Conservation (phyloP, 1,140 invertebrate species). For the Dendroctonus valens region DNA sequence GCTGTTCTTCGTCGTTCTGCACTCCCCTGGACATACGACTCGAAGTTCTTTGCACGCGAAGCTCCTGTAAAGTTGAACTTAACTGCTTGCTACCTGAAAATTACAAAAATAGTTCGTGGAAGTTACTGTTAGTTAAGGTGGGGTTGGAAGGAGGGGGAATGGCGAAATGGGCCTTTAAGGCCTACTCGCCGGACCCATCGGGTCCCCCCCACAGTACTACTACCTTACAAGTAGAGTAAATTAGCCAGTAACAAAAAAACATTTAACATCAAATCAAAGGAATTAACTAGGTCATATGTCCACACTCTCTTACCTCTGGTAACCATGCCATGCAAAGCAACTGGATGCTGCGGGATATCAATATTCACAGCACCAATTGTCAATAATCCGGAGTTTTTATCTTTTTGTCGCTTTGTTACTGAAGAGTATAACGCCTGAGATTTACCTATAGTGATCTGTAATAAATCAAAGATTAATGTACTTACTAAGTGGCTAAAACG, state of each 20-base stretch:
- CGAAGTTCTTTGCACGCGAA: constrained; percentile 75
- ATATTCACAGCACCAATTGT: constrained; percentile 87
- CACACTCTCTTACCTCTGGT: constrained; percentile 63
- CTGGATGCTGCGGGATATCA: constrained; percentile 95
- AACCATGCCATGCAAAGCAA: constrained; percentile 96
- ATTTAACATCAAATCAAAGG: too few relatives aligned
- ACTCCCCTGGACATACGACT: constrained; percentile 65
- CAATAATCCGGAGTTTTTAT: constrained; percentile 83
- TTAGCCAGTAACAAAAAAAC: too few relatives aligned
- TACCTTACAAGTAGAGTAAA: too few relatives aligned
- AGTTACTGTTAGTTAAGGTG: too few relatives aligned
- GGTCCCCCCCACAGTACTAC: too few relatives aligned
- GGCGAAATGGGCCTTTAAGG: too few relatives aligned
- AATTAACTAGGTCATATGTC: too few relatives aligned
- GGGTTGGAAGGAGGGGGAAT: too few relatives aligned
- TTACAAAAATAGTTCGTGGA: not conserved
- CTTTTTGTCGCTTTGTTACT: constrained; percentile 71
- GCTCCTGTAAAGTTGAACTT: constrained; percentile 84
- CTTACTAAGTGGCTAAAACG: not conserved
- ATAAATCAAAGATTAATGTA: constrained; percentile 2
- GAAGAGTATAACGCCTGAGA: constrained; percentile 89
- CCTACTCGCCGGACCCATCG: too few relatives aligned
- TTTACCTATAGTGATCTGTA: constrained; percentile 55
- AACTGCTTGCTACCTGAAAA: constrained; percentile 76
- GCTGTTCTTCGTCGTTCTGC: constrained; percentile 61